These are phyloP conservation scores for Camponotus floridanus DNA, from an alignment of 1,140 invertebrate genomes.

Conservation along the genomic window DNA sequence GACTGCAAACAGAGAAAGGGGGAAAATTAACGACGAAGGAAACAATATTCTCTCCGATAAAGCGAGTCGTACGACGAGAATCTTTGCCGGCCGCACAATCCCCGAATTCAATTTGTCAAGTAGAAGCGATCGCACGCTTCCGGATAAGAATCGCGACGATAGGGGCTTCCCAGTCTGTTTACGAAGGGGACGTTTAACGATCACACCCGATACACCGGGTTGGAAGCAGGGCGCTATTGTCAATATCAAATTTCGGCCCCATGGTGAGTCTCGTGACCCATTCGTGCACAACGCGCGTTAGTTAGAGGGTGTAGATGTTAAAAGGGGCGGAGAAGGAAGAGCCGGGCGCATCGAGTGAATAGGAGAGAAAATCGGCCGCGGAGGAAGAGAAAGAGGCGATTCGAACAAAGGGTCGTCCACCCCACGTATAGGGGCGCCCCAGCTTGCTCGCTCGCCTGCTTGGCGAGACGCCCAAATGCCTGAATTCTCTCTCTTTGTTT, in stretches of 20 bases:
- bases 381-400: slow-evolving; percentile 1
- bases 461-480: slow-evolving; percentile 64
- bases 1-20: slow-evolving; percentile 45
- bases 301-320: slow-evolving; percentile 49
- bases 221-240: slow-evolving; percentile 60
- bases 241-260: slow-evolving; percentile 74
- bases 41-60: neutral
- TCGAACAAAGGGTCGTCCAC: slow-evolving; percentile 71
- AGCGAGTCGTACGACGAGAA: neutral
- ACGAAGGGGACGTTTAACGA: slow-evolving; percentile 55
- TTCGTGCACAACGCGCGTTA: slow-evolving; percentile 53
- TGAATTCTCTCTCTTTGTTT: slow-evolving; percentile 65
- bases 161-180: slow-evolving; percentile 6
- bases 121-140: slow-evolving; percentile 22
- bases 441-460: neutral
- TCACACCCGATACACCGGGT: slow-evolving; percentile 29
- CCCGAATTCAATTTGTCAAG: slow-evolving; percentile 55
- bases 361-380: slow-evolving; percentile 33
- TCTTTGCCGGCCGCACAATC: neutral
- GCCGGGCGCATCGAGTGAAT: neutral
- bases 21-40: slow-evolving; percentile 1
- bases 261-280: slow-evolving; percentile 55
- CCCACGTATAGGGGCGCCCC: slow-evolving; percentile 42
- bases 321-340: slow-evolving; percentile 68
- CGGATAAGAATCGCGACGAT: slow-evolving; percentile 38